These are phyloP conservation scores for Zaprionus africanus DNA, from an alignment of 1,140 invertebrate species.

Conservation along the genomic window DNA sequence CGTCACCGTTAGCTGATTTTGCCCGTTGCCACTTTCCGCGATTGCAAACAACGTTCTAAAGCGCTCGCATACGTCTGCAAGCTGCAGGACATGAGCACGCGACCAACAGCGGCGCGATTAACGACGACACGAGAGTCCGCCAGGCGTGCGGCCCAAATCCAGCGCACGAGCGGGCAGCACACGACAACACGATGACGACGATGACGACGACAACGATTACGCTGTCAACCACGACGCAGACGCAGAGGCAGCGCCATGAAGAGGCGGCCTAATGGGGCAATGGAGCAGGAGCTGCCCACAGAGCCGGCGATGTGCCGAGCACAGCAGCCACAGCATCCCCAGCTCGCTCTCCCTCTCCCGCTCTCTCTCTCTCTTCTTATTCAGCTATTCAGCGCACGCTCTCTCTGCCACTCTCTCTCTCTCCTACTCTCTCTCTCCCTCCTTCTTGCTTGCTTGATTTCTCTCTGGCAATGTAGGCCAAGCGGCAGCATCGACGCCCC, in stretches of 20 bases:
- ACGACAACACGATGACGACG: conserved; percentile 13
- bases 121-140: no score
- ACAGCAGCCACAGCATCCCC: conserved; percentile 18
- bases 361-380: neutral
- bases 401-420: conserved; percentile 10
- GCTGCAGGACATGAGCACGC: conserved; percentile 66
- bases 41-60: conserved; percentile 81
- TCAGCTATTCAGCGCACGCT: neutral
- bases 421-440: conserved; percentile 7
- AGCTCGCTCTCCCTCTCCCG: neutral
- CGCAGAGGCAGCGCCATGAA: conserved; percentile 27
- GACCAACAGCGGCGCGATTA: conserved; percentile 12
- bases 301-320: conserved; percentile 12
- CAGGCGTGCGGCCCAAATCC: conserved; percentile 16
- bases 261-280: conserved; percentile 20
- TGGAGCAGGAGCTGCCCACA: conserved; percentile 30
- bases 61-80: conserved; percentile 76
- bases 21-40: conserved; percentile 71
- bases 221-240: conserved; percentile 46
- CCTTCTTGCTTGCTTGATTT: neutral
- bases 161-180: no score
- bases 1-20: conserved; percentile 49
- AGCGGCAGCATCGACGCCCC: conserved; percentile 44
- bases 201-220: neutral
- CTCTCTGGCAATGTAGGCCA: conserved; percentile 44